Percentiles rank a stretch among this genome's conserved stretches.
Evolutionary conservation across 2,113 vertebrate genomes (phyloP).

Genomic region (Cyanoderma ruficeps): DNA sequence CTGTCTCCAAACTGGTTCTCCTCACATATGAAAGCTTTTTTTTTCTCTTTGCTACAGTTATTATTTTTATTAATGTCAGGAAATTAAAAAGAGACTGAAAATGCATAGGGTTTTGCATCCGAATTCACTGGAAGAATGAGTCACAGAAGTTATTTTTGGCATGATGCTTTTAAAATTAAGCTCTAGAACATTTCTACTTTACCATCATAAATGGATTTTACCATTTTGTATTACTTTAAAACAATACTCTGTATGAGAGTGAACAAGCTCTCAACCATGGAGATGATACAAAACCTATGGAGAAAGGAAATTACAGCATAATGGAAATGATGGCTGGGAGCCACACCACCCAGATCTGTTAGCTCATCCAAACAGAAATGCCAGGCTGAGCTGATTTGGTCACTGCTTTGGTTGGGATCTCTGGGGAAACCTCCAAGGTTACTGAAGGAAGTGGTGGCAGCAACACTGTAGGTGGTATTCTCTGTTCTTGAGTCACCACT

Average conservation of each 20-base stretch:
- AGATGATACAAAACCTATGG: conserved; percentile 25
- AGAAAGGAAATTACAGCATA: conserved; percentile 53
- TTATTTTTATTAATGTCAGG: conserved; percentile 18
- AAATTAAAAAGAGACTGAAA: conserved; percentile 14
- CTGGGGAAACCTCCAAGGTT: not conserved
- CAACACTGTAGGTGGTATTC: conserved; percentile 8
- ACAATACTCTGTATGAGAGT: not conserved
- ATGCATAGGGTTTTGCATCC: not conserved
- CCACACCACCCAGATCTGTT: conserved; percentile 44
- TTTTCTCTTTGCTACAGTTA: not conserved
- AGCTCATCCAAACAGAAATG: conserved; percentile 47
- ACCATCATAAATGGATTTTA: not conserved
- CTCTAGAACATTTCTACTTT: not conserved
- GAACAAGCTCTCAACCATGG: not conserved
- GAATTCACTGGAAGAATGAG: not conserved
- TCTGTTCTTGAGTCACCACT: not conserved
- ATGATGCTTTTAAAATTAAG: not conserved
- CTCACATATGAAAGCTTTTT: not conserved
- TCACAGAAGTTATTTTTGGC: conserved; percentile 1
- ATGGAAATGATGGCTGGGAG: conserved; percentile 50
- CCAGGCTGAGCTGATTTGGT: conserved; percentile 24
- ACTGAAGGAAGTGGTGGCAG: conserved; percentile 15
- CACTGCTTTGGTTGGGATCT: not conserved
- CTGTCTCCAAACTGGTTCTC: not conserved
- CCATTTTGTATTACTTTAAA: conserved; percentile 2